Conservation (phyloP, 2,797 vertebrate species). For the Odontamblyopus lacepedii region DNA sequence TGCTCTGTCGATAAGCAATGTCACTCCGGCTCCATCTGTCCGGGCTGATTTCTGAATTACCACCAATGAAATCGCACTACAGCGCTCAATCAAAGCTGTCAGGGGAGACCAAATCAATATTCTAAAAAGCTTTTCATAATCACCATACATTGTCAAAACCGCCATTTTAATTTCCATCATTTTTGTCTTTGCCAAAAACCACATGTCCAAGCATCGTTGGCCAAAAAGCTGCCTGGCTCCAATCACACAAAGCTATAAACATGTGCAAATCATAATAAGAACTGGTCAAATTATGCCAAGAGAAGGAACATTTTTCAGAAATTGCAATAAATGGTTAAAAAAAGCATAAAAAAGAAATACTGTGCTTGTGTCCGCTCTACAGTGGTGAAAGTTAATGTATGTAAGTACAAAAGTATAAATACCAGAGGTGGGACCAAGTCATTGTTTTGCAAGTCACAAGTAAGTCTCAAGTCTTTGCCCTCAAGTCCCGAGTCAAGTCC, state of each 20-base stretch:
- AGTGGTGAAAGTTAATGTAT: no score
- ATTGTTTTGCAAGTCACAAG: no score
- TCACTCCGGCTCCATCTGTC: constrained; percentile 20
- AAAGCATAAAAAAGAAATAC: no score
- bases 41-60: constrained; percentile 38
- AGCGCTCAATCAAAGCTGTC: constrained; percentile 21
- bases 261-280: constrained; percentile 46
- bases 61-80: constrained; percentile 31
- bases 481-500: no score
- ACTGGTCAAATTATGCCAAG: constrained; percentile 7
- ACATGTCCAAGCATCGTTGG: constrained; percentile 9
- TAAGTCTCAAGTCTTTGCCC: no score
- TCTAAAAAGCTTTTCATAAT: constrained; percentile 46
- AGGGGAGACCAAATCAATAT: constrained; percentile 34
- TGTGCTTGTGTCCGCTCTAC: no score
- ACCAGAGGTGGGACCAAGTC: no score
- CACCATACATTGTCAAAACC: constrained; percentile 37
- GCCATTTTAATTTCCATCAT: constrained; percentile 46
- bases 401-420: no score
- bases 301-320: constrained; percentile 16
- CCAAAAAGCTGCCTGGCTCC: constrained; percentile 48
- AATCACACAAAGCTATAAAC: constrained; percentile 51
- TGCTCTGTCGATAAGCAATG: constrained; percentile 31
- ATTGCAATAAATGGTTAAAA: no score
- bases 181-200: constrained; percentile 28